phyloP scores from a whole-genome alignment of 2,113 vertebrate species.

The Strix aluco region DNA sequence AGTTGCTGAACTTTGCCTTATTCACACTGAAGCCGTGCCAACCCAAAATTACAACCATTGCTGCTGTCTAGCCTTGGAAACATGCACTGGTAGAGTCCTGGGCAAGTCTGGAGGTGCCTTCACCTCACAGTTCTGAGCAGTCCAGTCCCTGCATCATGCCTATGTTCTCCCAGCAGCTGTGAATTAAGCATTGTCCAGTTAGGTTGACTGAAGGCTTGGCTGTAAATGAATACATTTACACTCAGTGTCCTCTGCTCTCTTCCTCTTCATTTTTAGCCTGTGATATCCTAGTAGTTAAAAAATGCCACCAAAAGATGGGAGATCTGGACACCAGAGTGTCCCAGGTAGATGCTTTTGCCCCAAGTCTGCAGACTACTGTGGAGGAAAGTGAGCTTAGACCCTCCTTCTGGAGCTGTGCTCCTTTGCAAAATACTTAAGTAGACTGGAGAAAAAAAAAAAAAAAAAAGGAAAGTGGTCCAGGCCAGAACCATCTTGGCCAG shows the following conservation, averaged over 20 bases:
- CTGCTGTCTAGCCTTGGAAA: background rate
- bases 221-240: background rate
- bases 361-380: background rate
- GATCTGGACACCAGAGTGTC: background rate
- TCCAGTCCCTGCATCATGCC: rapidly evolving
- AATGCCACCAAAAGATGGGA: background rate
- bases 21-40: background rate
- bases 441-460: too few species aligned
- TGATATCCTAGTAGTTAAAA: background rate
- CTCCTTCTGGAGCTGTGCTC: background rate
- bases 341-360: background rate
- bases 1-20: background rate
- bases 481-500: background rate
- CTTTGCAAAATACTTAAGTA: background rate
- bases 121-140: background rate
- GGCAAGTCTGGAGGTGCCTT: background rate
- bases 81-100: background rate
- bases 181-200: background rate
- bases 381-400: background rate
- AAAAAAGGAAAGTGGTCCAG: background rate
- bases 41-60: background rate
- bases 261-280: background rate
- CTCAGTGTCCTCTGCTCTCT: background rate
- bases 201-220: background rate
- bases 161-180: background rate